These are phyloP conservation scores for Tortricodes alternella DNA, from an alignment of 2,888 invertebrate species.

Conservation along the genomic window DNA sequence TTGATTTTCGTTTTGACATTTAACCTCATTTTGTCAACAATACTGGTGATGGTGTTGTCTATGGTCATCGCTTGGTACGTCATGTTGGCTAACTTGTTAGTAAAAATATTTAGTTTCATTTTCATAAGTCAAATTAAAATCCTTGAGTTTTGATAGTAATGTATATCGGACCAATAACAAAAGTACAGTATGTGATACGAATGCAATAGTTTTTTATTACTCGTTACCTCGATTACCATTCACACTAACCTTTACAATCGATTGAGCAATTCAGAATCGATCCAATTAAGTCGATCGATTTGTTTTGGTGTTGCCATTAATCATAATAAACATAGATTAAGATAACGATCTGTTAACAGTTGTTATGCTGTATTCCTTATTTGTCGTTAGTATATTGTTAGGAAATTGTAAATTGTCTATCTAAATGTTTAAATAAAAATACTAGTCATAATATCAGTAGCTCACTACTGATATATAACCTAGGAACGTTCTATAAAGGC, in stretches of 20 bases:
- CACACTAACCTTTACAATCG: slow-evolving; percentile 11
- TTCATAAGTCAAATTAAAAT: no score
- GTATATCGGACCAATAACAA: not conserved
- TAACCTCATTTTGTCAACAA: not conserved
- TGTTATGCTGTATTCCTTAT: not conserved
- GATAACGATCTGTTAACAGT: not conserved
- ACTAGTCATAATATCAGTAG: no score
- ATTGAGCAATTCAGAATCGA: slow-evolving; percentile 50
- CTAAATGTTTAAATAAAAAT: not conserved
- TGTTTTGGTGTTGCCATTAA: slow-evolving; percentile 71
- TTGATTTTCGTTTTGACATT: slow-evolving; percentile 4
- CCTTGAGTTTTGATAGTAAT: no score
- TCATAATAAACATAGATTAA: slow-evolving; percentile 40
- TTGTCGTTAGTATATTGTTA: not conserved
- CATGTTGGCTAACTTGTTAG: not conserved
- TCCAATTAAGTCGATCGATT: slow-evolving; percentile 68
- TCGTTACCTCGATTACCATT: slow-evolving; percentile 1
- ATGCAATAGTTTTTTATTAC: slow-evolving; percentile 8
- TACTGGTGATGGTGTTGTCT: not conserved
- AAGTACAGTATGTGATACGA: not conserved
- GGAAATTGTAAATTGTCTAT: no score
- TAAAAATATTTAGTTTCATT: no score
- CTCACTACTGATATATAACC: no score
- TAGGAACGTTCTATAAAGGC: no score
- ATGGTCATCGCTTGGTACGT: not conserved